Evolutionary conservation across 2,797 vertebrate species (phyloP).

Genomic region (Rhinatrema bivittatum): DNA sequence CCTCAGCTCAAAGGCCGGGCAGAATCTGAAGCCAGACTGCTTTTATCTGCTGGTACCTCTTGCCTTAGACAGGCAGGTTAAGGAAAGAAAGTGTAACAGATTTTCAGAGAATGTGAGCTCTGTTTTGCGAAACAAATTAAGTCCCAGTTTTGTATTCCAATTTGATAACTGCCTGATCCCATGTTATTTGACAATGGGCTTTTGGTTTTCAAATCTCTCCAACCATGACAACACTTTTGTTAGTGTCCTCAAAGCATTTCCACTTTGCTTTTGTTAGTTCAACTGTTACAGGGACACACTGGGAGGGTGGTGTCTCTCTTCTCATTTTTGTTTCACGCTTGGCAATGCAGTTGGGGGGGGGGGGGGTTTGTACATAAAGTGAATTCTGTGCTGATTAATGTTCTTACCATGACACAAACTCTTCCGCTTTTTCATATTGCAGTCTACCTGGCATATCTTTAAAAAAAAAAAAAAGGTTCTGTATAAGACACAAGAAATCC

Average conservation of each 20-base stretch:
- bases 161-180: too few species aligned
- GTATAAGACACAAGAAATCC: slow-evolving; percentile 55
- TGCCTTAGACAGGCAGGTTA: slow-evolving; percentile 8
- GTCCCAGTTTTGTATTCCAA: too few species aligned
- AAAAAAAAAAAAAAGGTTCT: too few species aligned
- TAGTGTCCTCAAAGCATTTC: slow-evolving; percentile 46
- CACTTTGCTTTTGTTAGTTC: slow-evolving; percentile 16
- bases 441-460: slow-evolving; percentile 35
- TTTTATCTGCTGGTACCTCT: slow-evolving; percentile 8
- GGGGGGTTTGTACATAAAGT: slow-evolving; percentile 44
- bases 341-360: slow-evolving; percentile 47
- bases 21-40: slow-evolving; percentile 1
- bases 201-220: too few species aligned
- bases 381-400: slow-evolving; percentile 39
- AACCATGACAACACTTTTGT: slow-evolving; percentile 23
- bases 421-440: slow-evolving; percentile 53
- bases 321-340: slow-evolving; percentile 30
- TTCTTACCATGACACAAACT: slow-evolving; percentile 39
- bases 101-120: background rate
- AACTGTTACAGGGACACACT: slow-evolving; percentile 36
- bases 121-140: slow-evolving; percentile 4
- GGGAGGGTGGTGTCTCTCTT: slow-evolving; percentile 25
- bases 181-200: too few species aligned
- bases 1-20: slow-evolving; percentile 17
- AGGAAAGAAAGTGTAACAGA: slow-evolving; percentile 12